Conservation (phyloP, 2,797 vertebrate species). For the Oryzias sinensis region DNA sequence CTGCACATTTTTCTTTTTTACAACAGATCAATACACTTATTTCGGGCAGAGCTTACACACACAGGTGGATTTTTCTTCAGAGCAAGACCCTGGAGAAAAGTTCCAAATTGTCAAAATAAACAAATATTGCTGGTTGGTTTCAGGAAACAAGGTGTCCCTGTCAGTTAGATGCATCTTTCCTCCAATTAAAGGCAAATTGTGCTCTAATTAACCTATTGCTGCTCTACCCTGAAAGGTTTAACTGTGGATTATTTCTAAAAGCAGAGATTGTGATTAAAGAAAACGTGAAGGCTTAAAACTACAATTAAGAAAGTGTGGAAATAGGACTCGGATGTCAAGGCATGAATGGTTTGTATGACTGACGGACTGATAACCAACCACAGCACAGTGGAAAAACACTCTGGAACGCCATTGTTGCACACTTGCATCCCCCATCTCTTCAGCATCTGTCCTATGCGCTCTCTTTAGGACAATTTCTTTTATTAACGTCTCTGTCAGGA, state of each 20-base stretch:
- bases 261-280: conserved; percentile 33
- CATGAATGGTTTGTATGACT: conserved; percentile 47
- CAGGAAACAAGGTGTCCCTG: conserved; percentile 2
- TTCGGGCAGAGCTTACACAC: conserved; percentile 22
- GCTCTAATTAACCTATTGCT: conserved; percentile 6
- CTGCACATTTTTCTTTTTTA: conserved; percentile 19
- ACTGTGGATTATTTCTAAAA: conserved; percentile 24
- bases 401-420: conserved; percentile 30
- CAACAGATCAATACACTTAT: conserved; percentile 30
- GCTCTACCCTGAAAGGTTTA: conserved; percentile 15
- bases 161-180: conserved; percentile 10
- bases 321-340: conserved; percentile 49
- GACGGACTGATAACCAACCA: conserved; percentile 62
- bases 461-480: no score
- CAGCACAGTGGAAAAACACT: conserved; percentile 44
- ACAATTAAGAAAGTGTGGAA: conserved; percentile 46
- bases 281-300: conserved; percentile 41
- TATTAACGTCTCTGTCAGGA: no score
- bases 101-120: conserved; percentile 23
- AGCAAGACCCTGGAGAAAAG: conserved; percentile 14
- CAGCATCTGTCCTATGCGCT: conserved; percentile 46
- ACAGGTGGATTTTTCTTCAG: conserved; percentile 16
- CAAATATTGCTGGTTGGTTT: conserved; percentile 13
- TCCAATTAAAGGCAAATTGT: conserved; percentile 7
- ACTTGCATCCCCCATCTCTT: conserved; percentile 37